phyloP scores from a whole-genome alignment of 2,113 vertebrate genomes.

The Ptychochromis oligacanthus region DNA sequence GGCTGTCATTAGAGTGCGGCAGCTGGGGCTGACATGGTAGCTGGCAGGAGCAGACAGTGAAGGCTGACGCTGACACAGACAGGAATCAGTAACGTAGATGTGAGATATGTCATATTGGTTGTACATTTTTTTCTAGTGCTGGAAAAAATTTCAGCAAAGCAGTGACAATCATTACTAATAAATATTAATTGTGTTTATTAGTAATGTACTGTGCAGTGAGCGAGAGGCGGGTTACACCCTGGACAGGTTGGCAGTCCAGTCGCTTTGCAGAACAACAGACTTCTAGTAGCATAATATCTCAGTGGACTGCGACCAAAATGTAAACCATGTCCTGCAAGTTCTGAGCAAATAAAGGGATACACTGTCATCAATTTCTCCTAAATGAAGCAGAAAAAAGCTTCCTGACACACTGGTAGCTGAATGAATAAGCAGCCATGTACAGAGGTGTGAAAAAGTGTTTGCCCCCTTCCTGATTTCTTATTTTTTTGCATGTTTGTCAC shows the following conservation, averaged over 20 bases:
- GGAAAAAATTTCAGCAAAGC: background rate
- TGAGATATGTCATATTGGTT: conserved; percentile 22
- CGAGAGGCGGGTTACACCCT: background rate
- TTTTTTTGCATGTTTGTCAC: no score
- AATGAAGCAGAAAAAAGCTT: background rate
- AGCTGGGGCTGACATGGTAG: conserved; percentile 64
- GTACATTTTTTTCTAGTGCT: background rate
- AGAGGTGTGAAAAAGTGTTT: no score
- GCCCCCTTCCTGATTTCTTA: no score
- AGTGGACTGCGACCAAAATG: background rate
- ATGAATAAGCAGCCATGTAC: conserved; percentile 15
- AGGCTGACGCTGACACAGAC: conserved; percentile 43
- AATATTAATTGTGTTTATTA: background rate
- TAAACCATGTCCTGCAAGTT: background rate
- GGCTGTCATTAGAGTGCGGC: conserved; percentile 70
- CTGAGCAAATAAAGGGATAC: background rate
- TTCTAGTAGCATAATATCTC: background rate
- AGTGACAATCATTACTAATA: no score
- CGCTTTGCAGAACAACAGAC: background rate
- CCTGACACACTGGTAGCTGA: background rate
- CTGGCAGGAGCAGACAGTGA: conserved; percentile 17
- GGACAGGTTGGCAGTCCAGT: background rate
- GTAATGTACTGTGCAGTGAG: background rate
- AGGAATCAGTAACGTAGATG: conserved; percentile 43
- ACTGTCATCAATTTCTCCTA: background rate